Evolutionary conservation across 2,113 vertebrate species (phyloP).

Genomic region (Panthera tigris): DNA sequence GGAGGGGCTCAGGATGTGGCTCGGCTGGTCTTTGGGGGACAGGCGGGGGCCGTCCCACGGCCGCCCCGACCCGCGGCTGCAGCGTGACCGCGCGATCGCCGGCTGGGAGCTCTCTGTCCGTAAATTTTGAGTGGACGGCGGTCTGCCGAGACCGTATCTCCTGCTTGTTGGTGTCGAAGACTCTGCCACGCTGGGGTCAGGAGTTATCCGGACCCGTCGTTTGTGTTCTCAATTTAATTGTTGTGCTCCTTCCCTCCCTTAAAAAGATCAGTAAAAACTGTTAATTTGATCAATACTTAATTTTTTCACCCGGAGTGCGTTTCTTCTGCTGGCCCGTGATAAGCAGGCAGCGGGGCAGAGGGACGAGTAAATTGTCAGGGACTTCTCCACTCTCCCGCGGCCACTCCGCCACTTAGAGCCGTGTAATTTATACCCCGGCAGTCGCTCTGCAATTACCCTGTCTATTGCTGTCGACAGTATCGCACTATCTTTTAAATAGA

Average conservation of each 20-base stretch:
- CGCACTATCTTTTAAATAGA: constrained; percentile 99
- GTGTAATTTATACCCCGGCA: constrained; percentile 97
- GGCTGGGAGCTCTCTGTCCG: background rate
- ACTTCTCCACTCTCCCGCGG: constrained; percentile 89
- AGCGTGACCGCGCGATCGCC: rapidly evolving
- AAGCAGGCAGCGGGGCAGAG: constrained; percentile 91
- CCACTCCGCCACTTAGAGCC: constrained; percentile 94
- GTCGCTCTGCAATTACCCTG: constrained; percentile 97
- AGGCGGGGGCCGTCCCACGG: too few relatives aligned
- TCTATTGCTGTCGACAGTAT: constrained; percentile 98
- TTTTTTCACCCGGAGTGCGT: constrained; percentile 95
- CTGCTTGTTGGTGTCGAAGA: constrained; percentile 84
- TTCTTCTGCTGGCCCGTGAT: constrained; percentile 97
- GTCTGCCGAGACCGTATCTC: constrained; percentile 83
- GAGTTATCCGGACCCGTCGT: constrained; percentile 88
- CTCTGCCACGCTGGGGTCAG: constrained; percentile 88
- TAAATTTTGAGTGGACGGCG: constrained; percentile 73
- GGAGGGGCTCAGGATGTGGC: background rate
- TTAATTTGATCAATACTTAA: constrained; percentile 99
- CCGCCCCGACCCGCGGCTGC: rapidly evolving
- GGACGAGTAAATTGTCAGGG: constrained; percentile 93
- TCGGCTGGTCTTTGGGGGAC: too few relatives aligned
- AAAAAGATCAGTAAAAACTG: constrained; percentile 96
- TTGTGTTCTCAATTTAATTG: constrained; percentile 95
- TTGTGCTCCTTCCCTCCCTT: constrained; percentile 91